Evolutionary conservation across 2,888 invertebrate species (phyloP).

Genomic region (Epinotia brunnichana): DNA sequence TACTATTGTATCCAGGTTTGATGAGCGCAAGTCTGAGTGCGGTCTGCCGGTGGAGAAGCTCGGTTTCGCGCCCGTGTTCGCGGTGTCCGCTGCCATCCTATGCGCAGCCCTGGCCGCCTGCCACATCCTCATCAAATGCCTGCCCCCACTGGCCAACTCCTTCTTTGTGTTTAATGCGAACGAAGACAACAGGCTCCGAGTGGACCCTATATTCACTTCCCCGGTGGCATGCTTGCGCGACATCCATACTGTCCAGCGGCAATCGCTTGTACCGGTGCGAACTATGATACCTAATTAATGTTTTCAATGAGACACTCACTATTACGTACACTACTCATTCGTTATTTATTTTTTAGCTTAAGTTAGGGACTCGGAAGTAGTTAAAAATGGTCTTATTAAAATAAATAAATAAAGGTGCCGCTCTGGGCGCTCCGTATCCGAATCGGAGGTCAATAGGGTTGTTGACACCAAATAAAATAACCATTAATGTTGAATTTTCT

Average conservation of each 20-base stretch:
- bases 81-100: slow-evolving; percentile 57
- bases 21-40: slow-evolving; percentile 64
- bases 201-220: slow-evolving; percentile 56
- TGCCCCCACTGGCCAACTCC: slow-evolving; percentile 68
- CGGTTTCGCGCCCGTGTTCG: slow-evolving; percentile 60
- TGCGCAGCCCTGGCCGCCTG: slow-evolving; percentile 62
- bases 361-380: too few relatives aligned
- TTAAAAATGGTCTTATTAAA: too few relatives aligned
- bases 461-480: too few relatives aligned
- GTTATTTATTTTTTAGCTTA: too few relatives aligned
- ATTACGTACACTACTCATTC: too few relatives aligned
- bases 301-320: too few relatives aligned
- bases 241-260: slow-evolving; percentile 51
- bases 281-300: too few relatives aligned
- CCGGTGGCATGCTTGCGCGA: slow-evolving; percentile 48
- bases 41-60: slow-evolving; percentile 60
- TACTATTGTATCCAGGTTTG: slow-evolving; percentile 58
- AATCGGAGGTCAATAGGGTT: too few relatives aligned
- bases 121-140: slow-evolving; percentile 63
- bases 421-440: too few relatives aligned
- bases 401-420: too few relatives aligned
- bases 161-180: slow-evolving; percentile 77
- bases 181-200: slow-evolving; percentile 74
- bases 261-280: slow-evolving; percentile 67
- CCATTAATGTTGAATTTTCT: too few relatives aligned